Percentiles rank a stretch among this genome's conserved stretches.
Evolutionary conservation across 1,140 invertebrate genomes (phyloP).

Genomic region (Pentalonia nigronervosa): DNA sequence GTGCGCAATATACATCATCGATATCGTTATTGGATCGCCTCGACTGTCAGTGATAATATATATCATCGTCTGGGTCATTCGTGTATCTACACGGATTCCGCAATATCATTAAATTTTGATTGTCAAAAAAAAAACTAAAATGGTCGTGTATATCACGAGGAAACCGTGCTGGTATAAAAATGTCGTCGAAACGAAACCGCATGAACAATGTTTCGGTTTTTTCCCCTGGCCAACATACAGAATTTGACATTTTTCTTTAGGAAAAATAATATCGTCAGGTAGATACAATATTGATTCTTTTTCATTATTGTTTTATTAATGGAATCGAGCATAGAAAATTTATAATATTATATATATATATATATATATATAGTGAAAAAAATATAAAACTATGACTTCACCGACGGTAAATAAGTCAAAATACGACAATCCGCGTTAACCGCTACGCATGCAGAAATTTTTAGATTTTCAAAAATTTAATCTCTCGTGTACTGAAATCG

Average conservation of each 20-base stretch:
- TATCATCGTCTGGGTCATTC: neutral
- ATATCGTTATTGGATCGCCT: neutral
- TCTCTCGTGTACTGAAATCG: neutral
- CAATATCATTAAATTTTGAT: no score
- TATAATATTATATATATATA: no score
- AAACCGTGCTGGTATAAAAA: no score
- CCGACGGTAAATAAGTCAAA: no score
- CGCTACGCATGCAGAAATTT: neutral
- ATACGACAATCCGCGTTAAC: neutral
- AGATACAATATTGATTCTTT: neutral
- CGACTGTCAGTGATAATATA: neutral
- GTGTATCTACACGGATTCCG: no score
- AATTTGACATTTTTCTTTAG: neutral
- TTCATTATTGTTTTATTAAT: no score
- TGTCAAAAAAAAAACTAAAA: neutral
- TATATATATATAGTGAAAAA: no score
- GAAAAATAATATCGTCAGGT: neutral
- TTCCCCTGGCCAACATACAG: neutral
- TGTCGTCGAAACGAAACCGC: neutral
- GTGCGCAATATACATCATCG: no score
- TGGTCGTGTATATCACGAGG: no score
- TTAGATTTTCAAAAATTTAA: neutral
- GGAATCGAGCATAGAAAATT: no score
- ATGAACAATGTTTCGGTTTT: neutral
- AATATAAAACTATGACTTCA: no score